A percentile compares a stretch with the other conserved stretches of the same genome.
These are phyloP conservation scores for Catharus ustulatus DNA, from an alignment of 2,797 vertebrate genomes.

Conservation along the genomic window DNA sequence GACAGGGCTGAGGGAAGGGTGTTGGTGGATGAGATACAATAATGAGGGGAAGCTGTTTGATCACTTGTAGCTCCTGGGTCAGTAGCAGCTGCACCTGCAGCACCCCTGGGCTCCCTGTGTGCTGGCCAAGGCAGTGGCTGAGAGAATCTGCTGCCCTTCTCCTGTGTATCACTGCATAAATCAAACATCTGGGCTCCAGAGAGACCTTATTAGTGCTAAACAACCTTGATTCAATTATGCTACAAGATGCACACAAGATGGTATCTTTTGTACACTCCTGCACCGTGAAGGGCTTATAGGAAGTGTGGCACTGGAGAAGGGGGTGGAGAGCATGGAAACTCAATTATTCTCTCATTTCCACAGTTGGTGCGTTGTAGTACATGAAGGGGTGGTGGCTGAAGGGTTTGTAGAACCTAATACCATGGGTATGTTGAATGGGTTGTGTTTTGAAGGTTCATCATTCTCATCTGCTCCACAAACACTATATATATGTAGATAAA, in stretches of 20 bases:
- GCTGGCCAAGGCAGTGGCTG: conserved; percentile 8
- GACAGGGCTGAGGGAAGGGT: not conserved
- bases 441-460: not conserved
- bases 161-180: not conserved
- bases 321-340: not conserved
- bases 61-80: conserved; percentile 21
- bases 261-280: not conserved
- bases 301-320: not conserved
- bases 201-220: conserved; percentile 33
- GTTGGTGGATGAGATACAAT: not conserved
- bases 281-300: not conserved
- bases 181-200: conserved; percentile 61
- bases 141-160: not conserved
- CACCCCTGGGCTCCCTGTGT: not conserved
- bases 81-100: conserved; percentile 51
- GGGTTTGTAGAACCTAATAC: not conserved
- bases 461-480: not conserved
- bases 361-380: not conserved
- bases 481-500: not conserved
- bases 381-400: not conserved
- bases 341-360: not conserved
- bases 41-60: conserved; percentile 29
- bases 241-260: conserved; percentile 55
- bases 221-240: conserved; percentile 51
- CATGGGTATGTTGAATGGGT: not conserved